These are phyloP conservation scores for Lumbricus terrestris DNA, from an alignment of 2,888 invertebrate genomes.

Conservation along the genomic window DNA sequence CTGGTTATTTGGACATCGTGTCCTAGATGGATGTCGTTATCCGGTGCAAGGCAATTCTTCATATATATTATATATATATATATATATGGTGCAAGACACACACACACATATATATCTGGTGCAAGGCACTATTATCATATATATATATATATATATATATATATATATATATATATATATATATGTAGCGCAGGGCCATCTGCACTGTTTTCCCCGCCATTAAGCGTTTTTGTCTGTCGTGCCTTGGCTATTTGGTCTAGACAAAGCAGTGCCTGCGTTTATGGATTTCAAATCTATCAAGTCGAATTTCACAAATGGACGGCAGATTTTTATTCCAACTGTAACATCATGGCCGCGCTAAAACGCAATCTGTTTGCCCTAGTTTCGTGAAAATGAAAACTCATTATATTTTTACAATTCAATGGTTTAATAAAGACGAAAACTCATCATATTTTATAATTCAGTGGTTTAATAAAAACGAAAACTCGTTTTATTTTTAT, in stretches of 20 bases:
- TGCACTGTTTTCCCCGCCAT: not conserved
- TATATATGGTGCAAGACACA: no score
- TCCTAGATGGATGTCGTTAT: not conserved
- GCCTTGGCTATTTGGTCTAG: not conserved
- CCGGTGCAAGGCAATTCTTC: not conserved
- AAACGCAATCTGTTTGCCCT: not conserved
- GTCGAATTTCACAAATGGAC: not conserved
- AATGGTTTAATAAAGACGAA: not conserved
- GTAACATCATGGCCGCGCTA: not conserved
- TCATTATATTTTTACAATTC: not conserved
- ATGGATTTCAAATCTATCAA: not conserved
- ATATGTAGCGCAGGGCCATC: not conserved
- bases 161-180: no score
- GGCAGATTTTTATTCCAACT: not conserved
- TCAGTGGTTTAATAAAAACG: no score
- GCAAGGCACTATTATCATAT: not conserved
- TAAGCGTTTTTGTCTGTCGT: not conserved
- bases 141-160: no score
- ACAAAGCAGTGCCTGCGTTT: not conserved
- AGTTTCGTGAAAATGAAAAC: not conserved
- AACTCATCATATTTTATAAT: no score
- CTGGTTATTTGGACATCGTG: not conserved
- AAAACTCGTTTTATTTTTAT: not conserved
- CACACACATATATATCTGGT: no score
- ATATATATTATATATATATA: no score